A percentile compares a stretch with the other conserved stretches of the same genome.
These are phyloP conservation scores for Stigmatopora argus DNA, from an alignment of 2,113 vertebrate species.

Conservation along the genomic window DNA sequence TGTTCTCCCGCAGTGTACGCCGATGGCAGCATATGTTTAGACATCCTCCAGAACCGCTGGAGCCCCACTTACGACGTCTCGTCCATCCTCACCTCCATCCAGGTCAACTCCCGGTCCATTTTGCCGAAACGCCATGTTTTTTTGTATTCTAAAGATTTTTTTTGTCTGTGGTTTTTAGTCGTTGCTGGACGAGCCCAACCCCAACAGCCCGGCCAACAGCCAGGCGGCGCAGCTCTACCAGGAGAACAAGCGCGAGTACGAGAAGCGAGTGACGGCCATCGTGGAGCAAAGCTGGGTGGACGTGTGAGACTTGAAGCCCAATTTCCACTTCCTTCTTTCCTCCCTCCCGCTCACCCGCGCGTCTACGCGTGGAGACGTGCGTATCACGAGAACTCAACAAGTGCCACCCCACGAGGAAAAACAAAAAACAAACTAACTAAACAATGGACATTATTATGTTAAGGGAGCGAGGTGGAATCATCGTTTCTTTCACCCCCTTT, in stretches of 20 bases:
- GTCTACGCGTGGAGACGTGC: slow-evolving; percentile 23
- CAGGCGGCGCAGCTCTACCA: slow-evolving; percentile 98
- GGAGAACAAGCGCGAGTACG: slow-evolving; percentile 97
- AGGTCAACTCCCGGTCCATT: slow-evolving; percentile 69
- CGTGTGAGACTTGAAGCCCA: slow-evolving; percentile 66
- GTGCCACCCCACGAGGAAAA: slow-evolving; percentile 72
- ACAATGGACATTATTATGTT: slow-evolving; percentile 47
- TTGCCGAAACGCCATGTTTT: too few species aligned
- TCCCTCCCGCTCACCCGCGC: not conserved
- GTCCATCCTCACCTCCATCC: slow-evolving; percentile 98
- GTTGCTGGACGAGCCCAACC: slow-evolving; percentile 95
- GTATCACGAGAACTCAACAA: slow-evolving; percentile 67
- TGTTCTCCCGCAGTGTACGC: slow-evolving; percentile 80
- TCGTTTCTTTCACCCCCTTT: slow-evolving; percentile 49
- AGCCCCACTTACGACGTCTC: slow-evolving; percentile 97
- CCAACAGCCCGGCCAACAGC: slow-evolving; percentile 97
- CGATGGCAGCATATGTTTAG: slow-evolving; percentile 99
- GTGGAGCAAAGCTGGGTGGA: slow-evolving; percentile 99
- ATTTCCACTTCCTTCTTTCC: not conserved
- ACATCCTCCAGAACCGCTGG: slow-evolving; percentile 99
- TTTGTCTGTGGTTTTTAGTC: slow-evolving; percentile 67
- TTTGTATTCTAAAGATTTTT: too few species aligned
- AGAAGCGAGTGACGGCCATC: slow-evolving; percentile 97
- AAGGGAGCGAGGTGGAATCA: slow-evolving; percentile 34
- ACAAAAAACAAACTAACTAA: slow-evolving; percentile 33